phyloP scores from a whole-genome alignment of 2,113 vertebrate genomes.

The Myiopsitta monachus region DNA sequence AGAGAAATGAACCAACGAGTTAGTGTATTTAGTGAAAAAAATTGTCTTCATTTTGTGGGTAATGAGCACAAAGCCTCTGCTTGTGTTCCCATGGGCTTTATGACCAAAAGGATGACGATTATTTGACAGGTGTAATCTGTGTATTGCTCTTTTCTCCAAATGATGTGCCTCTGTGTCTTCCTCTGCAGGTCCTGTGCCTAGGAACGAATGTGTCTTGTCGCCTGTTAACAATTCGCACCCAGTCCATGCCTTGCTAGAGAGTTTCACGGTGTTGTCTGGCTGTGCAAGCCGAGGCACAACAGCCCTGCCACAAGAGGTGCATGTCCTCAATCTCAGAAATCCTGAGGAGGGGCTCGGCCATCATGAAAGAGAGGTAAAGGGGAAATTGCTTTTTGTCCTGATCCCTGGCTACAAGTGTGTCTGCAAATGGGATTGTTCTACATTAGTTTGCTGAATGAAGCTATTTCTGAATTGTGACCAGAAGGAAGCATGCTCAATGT shows the following conservation, averaged over 20 bases:
- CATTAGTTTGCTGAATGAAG: neutral
- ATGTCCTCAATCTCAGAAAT: conserved; percentile 88
- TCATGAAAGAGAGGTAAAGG: conserved; percentile 78
- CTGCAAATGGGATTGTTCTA: neutral
- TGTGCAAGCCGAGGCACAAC: conserved; percentile 90
- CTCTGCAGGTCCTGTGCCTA: conserved; percentile 78
- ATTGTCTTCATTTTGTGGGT: neutral
- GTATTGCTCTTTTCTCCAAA: neutral
- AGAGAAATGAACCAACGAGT: neutral
- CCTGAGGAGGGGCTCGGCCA: conserved; percentile 66
- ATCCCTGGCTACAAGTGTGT: neutral
- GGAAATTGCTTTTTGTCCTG: neutral
- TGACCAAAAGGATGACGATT: neutral
- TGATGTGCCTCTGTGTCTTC: conserved; percentile 3
- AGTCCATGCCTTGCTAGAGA: conserved; percentile 87
- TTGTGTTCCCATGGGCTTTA: neutral
- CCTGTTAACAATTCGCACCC: conserved; percentile 87
- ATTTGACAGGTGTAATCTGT: neutral
- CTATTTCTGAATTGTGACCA: neutral
- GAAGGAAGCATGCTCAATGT: neutral
- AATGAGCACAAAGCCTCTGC: neutral
- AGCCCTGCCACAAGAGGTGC: conserved; percentile 86
- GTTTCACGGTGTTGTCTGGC: conserved; percentile 87
- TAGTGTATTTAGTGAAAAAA: neutral
- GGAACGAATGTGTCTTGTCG: conserved; percentile 80